Percentiles rank a stretch among this genome's conserved stretches.
phyloP scores from a whole-genome alignment of 1,140 invertebrate species.

The Lineus longissimus region DNA sequence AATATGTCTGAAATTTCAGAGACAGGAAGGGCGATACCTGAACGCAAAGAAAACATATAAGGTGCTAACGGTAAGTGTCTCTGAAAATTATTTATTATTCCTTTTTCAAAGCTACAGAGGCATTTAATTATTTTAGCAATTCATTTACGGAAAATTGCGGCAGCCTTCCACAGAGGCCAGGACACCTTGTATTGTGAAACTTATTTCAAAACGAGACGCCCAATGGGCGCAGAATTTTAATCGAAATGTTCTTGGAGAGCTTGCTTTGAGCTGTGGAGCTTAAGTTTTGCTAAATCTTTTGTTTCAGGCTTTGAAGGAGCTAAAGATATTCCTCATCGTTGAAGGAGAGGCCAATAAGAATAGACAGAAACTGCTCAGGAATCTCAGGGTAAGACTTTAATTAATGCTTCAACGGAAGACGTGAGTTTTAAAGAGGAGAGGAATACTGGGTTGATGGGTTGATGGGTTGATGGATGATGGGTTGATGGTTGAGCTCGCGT shows the following conservation, averaged over 20 bases:
- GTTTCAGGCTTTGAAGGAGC: constrained; percentile 45
- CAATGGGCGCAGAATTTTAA: too few relatives aligned
- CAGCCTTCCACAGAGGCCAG: too few relatives aligned
- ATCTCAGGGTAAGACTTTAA: constrained; percentile 40
- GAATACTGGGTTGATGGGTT: too few relatives aligned
- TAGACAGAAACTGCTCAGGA: constrained; percentile 52
- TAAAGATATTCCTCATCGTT: constrained; percentile 45
- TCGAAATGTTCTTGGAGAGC: background rate
- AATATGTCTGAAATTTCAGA: constrained; percentile 24
- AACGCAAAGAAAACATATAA: constrained; percentile 48
- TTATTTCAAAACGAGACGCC: too few relatives aligned
- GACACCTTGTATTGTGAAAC: too few relatives aligned
- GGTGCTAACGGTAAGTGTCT: constrained; percentile 39
- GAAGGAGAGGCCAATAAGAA: constrained; percentile 45
- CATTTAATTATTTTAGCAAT: too few relatives aligned
- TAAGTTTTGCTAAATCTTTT: background rate
- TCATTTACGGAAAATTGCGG: too few relatives aligned
- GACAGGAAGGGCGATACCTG: constrained; percentile 27
- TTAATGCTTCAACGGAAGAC: too few relatives aligned
- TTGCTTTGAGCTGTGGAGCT: background rate
- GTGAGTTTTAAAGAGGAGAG: too few relatives aligned
- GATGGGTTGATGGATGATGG: too few relatives aligned
- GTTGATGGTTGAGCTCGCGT: too few relatives aligned
- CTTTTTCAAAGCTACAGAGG: background rate
- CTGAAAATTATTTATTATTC: too few relatives aligned